Conservation (phyloP, 1,140 invertebrate genomes). For the Asobara japonica region DNA sequence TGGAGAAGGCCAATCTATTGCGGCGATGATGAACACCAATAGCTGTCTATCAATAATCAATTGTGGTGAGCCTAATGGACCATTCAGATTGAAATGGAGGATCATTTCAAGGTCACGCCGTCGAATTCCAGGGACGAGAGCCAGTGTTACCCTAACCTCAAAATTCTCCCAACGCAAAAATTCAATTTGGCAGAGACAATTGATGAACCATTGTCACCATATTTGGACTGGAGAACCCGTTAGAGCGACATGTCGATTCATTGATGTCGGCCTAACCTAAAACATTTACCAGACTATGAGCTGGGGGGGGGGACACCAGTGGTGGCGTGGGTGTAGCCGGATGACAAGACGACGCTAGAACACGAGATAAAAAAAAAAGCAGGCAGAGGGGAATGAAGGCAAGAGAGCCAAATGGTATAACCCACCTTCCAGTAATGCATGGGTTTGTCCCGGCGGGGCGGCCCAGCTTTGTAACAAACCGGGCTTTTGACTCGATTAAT, state of each 20-base stretch:
- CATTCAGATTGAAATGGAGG: background rate
- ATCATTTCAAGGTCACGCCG: background rate
- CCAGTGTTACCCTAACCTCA: no score
- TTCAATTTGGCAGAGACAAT: no score
- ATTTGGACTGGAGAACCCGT: no score
- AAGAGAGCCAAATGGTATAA: slow-evolving; percentile 8
- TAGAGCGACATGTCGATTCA: no score
- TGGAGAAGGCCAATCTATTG: background rate
- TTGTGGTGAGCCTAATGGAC: no score
- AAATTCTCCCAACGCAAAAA: no score
- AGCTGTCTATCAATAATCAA: slow-evolving; percentile 22
- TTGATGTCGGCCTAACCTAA: background rate
- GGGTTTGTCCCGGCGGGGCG: slow-evolving; percentile 65
- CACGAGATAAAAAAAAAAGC: slow-evolving; percentile 28
- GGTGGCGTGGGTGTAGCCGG: slow-evolving; percentile 33
- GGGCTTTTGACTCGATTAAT: slow-evolving; percentile 66
- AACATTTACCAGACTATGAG: background rate
- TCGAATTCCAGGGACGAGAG: no score
- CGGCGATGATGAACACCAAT: slow-evolving; percentile 14
- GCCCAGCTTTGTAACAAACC: slow-evolving; percentile 66
- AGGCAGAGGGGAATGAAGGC: background rate
- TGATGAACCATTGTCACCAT: no score
- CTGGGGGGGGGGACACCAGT: slow-evolving; percentile 5
- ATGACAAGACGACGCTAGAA: slow-evolving; percentile 37
- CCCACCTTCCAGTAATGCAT: slow-evolving; percentile 58